Evolutionary conservation across 2,113 vertebrate species (phyloP).

Genomic region (Stegastes partitus): DNA sequence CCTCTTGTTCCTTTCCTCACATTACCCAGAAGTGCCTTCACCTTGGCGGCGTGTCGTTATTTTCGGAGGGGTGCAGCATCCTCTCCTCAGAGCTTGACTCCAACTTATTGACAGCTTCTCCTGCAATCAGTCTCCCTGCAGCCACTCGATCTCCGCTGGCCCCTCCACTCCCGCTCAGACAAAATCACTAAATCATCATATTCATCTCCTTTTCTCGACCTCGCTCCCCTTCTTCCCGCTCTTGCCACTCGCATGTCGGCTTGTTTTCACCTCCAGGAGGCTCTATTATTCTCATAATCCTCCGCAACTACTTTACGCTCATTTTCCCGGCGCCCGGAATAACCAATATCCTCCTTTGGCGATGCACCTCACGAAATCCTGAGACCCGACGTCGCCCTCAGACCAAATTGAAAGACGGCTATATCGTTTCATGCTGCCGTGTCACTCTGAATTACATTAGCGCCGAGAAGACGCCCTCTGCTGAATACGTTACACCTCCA

Average conservation of each 20-base stretch:
- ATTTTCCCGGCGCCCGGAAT: neutral
- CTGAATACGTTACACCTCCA: conserved; percentile 9
- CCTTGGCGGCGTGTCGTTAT: neutral
- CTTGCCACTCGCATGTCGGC: conserved; percentile 6
- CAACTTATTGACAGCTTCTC: conserved; percentile 51
- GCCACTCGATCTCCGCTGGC: conserved; percentile 42
- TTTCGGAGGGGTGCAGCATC: neutral
- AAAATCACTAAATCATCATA: conserved; percentile 51
- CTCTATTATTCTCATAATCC: conserved; percentile 37
- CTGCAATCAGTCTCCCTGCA: conserved; percentile 39
- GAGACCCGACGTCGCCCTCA: conserved; percentile 16
- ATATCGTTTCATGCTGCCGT: conserved; percentile 33
- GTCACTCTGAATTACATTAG: conserved; percentile 49
- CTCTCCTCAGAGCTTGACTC: conserved; percentile 9
- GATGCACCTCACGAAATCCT: conserved; percentile 37
- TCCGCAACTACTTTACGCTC: conserved; percentile 15
- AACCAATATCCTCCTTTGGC: conserved; percentile 20
- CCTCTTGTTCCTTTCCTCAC: conserved; percentile 11
- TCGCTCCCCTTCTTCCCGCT: conserved; percentile 21
- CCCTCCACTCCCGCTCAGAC: conserved; percentile 1
- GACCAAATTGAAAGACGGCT: conserved; percentile 51
- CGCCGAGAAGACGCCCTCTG: neutral
- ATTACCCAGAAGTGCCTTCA: conserved; percentile 3
- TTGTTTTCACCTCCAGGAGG: conserved; percentile 19
- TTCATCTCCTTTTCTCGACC: conserved; percentile 42